Evolutionary conservation across 2,888 invertebrate genomes (phyloP).

Genomic region (Choreutis nemorana): DNA sequence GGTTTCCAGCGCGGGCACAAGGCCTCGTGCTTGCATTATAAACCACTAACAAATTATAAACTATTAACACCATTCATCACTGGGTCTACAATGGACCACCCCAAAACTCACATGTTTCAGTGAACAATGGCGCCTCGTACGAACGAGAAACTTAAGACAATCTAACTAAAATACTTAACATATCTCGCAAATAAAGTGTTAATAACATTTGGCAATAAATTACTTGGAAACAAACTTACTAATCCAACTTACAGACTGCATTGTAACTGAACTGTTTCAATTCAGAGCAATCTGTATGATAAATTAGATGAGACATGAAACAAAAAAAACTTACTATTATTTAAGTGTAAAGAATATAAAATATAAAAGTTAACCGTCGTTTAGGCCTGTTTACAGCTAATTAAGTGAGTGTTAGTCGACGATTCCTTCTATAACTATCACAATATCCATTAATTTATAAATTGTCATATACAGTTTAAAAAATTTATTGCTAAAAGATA

Average conservation of each 20-base stretch:
- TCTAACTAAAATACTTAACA: conserved; percentile 44
- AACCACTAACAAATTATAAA: too few relatives aligned
- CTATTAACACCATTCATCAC: too few relatives aligned
- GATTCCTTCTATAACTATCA: conserved; percentile 26
- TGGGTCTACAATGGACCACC: too few relatives aligned
- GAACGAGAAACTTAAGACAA: too few relatives aligned
- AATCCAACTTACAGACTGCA: too few relatives aligned
- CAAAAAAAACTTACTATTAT: conserved; percentile 30
- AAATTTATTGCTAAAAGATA: conserved; percentile 25
- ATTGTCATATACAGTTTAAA: conserved; percentile 34
- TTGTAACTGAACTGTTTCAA: conserved; percentile 51
- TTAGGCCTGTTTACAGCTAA: conserved; percentile 27
- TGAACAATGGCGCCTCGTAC: too few relatives aligned
- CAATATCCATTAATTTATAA: conserved; percentile 25
- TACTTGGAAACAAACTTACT: conserved; percentile 61
- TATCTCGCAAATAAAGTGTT: conserved; percentile 37
- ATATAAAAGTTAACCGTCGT: conserved; percentile 25
- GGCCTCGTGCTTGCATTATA: too few relatives aligned
- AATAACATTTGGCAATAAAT: conserved; percentile 66
- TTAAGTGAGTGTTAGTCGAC: conserved; percentile 2
- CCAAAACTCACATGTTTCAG: too few relatives aligned
- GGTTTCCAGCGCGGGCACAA: conserved; percentile 12
- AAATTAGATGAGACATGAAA: conserved; percentile 31
- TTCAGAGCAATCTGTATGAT: conserved; percentile 43
- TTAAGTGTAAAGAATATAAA: conserved; percentile 42